These are phyloP conservation scores for Charanyca ferruginea DNA, from an alignment of 2,888 invertebrate species.

Conservation along the genomic window DNA sequence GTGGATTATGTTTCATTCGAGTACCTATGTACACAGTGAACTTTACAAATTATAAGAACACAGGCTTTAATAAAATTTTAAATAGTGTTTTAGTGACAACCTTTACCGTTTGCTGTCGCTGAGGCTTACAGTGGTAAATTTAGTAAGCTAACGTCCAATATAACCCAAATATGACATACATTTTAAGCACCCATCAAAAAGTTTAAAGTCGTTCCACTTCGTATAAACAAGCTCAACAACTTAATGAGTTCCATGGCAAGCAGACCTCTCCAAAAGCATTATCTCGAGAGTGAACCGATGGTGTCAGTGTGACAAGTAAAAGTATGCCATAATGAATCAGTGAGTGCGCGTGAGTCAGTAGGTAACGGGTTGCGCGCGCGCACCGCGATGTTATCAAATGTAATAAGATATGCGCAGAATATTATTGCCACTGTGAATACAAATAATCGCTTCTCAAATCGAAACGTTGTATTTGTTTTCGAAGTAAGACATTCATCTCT, in stretches of 20 bases:
- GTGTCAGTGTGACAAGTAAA: conserved; percentile 65
- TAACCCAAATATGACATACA: conserved; percentile 1
- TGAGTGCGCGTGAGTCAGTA: conserved; percentile 52
- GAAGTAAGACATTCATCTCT: conserved; percentile 12
- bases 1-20: conserved; percentile 32
- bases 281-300: conserved; percentile 42
- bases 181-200: conserved; percentile 11
- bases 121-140: background rate
- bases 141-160: background rate
- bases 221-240: conserved; percentile 24
- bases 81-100: too few relatives aligned
- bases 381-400: conserved; percentile 46
- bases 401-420: conserved; percentile 47
- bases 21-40: background rate
- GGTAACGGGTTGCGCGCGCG: conserved; percentile 49
- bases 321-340: conserved; percentile 64
- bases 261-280: conserved; percentile 19
- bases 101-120: too few relatives aligned
- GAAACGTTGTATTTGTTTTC: conserved; percentile 6
- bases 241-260: conserved; percentile 7
- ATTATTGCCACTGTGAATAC: conserved; percentile 16
- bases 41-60: background rate
- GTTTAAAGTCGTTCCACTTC: conserved; percentile 9
- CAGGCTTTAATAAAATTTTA: too few relatives aligned
- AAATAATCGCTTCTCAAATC: conserved; percentile 23